Evolutionary conservation across 2,797 vertebrate genomes (phyloP).

Genomic region (Chelon labrosus): DNA sequence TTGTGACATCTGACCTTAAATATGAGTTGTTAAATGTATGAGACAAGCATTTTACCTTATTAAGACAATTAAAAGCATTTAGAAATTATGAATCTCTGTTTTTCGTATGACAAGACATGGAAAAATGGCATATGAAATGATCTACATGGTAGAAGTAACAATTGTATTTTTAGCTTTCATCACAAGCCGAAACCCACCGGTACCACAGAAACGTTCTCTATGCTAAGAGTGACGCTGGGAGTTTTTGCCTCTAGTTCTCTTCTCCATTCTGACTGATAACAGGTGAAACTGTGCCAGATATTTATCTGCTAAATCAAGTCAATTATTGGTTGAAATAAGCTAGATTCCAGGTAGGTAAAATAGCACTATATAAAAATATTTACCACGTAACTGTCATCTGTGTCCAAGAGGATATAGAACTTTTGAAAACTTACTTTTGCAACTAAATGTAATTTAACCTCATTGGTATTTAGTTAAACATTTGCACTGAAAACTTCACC

Average conservation of each 20-base stretch:
- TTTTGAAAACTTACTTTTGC: background rate
- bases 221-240: background rate
- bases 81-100: too few species aligned
- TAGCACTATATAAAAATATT: too few species aligned
- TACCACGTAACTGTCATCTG: background rate
- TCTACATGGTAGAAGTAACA: too few species aligned
- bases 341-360: background rate
- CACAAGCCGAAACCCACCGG: too few species aligned
- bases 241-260: background rate
- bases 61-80: too few species aligned
- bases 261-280: background rate
- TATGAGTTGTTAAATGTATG: too few species aligned
- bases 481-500: background rate
- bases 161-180: background rate
- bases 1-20: too few species aligned
- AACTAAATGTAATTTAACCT: background rate
- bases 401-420: background rate
- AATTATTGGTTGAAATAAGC: background rate
- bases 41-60: too few species aligned
- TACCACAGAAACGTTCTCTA: background rate
- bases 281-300: background rate
- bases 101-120: too few species aligned
- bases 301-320: background rate
- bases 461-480: background rate
- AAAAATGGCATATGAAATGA: too few species aligned